Base-by-base conservation (phyloP, 2,888 invertebrate species). In the Pecten maximus region DNA sequence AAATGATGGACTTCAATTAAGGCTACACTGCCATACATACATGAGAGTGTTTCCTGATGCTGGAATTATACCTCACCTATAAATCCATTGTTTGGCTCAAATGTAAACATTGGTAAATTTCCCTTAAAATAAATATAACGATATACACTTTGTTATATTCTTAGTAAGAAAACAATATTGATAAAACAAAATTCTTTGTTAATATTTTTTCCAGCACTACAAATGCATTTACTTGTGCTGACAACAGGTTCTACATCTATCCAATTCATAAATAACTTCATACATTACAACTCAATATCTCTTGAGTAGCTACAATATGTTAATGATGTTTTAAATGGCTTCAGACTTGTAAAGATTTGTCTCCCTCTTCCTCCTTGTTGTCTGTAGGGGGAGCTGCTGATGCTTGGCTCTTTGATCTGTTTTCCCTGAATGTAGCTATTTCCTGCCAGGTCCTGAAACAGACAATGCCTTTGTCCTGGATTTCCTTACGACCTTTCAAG, bases 401-500 rank as follows among this genome's bases (percentile, higher is more conserved):
- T 91, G 91, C 54, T 74, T 74, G 74, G 28, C 74, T 74, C 15
- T 74, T 74, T 74, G 74, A 74, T 23, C 74, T 93, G 44, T 93
- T 91, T 15, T 93, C 93, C 50, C 92, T 89, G 12, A 91, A 89
- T 39, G 54, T 88, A 3, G 92, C 90, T 4, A 91, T 88, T 40
- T 93, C 91, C 87, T 92, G 91, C 95, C 95, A 95, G 88, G 92
- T 94, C 16, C 94, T 92, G 90, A 94, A 95, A 87, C 94, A 94
- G 88, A 94, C 94, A 10, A 94, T 92, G 2, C 95, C 95, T 87
- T 95, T 95, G 91, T 96, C 96, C 92, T 97, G 96, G n/a, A 97
- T 96, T 90, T 97, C 97, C 90, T 95, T 95, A 74, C 97, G 95
- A 6, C 97, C 97, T 90, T 96, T 96, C 88, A 94, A 94, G 2